phyloP scores from a whole-genome alignment of 1,140 invertebrate species.

The Antheraea pernyi region DNA sequence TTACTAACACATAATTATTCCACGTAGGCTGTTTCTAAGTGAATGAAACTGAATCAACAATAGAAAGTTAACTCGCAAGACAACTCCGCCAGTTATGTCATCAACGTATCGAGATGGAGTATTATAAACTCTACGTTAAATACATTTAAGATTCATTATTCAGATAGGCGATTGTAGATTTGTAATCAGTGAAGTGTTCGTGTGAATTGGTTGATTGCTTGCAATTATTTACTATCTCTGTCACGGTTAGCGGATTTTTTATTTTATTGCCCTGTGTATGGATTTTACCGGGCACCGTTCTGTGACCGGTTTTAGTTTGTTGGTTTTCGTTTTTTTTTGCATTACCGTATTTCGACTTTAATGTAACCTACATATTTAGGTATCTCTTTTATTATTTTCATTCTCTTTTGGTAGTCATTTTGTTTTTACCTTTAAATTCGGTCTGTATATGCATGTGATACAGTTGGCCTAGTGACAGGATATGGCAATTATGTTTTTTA shows the following conservation, averaged over 20 bases:
- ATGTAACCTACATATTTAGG: not conserved
- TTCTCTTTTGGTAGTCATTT: too few species aligned
- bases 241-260: conserved; percentile 15
- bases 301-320: not conserved
- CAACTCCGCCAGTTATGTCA: conserved; percentile 10
- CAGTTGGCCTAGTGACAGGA: too few species aligned
- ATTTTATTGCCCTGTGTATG: not conserved
- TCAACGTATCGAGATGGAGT: not conserved
- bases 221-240: conserved; percentile 21
- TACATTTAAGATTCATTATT: not conserved
- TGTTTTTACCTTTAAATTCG: too few species aligned
- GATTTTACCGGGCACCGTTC: not conserved
- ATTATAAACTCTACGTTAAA: not conserved
- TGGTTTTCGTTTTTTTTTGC: too few species aligned
- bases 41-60: conserved; percentile 28
- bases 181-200: conserved; percentile 9
- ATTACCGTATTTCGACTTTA: not conserved
- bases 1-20: not conserved
- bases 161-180: not conserved
- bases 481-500: too few species aligned
- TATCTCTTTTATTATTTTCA: too few species aligned
- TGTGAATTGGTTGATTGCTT: conserved; percentile 27
- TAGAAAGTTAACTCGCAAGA: conserved; percentile 27
- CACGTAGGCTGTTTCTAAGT: conserved; percentile 16
- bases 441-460: too few species aligned